A percentile compares a stretch with the other conserved stretches of the same genome.
Evolutionary conservation across 2,797 vertebrate species (phyloP).

Genomic region (Sciurus vulgaris): DNA sequence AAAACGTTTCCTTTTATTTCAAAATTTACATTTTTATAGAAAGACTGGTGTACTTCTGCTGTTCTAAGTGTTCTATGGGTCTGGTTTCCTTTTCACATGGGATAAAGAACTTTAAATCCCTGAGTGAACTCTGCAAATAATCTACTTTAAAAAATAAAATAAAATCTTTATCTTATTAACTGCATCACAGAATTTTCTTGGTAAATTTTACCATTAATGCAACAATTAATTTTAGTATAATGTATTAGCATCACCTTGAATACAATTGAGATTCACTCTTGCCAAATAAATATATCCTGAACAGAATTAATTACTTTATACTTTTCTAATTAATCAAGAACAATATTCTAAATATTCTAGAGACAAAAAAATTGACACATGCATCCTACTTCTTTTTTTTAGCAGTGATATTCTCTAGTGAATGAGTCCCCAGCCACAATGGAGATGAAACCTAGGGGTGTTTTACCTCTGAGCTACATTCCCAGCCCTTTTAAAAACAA

Average conservation of each 20-base stretch:
- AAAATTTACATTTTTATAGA: constrained; percentile 77
- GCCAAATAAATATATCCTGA: constrained; percentile 1
- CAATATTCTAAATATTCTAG: neutral
- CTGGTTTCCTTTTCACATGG: constrained; percentile 61
- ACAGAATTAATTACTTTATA: constrained; percentile 21
- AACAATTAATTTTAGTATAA: constrained; percentile 79
- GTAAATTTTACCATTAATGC: constrained; percentile 74
- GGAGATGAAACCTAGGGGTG: too few species aligned
- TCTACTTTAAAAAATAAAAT: constrained; percentile 60
- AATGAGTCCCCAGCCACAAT: too few species aligned
- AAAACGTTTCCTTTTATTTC: constrained; percentile 76
- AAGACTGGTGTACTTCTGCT: constrained; percentile 68
- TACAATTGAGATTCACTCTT: neutral
- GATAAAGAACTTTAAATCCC: constrained; percentile 75
- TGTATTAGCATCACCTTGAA: constrained; percentile 78
- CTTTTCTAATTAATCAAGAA: constrained; percentile 39
- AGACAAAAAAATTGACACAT: neutral
- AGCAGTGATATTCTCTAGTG: neutral
- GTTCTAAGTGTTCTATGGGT: constrained; percentile 64
- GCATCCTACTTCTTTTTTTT: neutral
- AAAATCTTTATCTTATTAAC: constrained; percentile 72
- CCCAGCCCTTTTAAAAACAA: too few species aligned
- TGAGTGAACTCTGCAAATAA: constrained; percentile 78
- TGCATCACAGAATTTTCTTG: constrained; percentile 73
- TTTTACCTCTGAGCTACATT: too few species aligned